Evolutionary conservation across 64 coral and sea anemone genomes (phyloP), one percentile per base, ranked within the genome.

Genomic region (Trachythela sp.): DNA sequence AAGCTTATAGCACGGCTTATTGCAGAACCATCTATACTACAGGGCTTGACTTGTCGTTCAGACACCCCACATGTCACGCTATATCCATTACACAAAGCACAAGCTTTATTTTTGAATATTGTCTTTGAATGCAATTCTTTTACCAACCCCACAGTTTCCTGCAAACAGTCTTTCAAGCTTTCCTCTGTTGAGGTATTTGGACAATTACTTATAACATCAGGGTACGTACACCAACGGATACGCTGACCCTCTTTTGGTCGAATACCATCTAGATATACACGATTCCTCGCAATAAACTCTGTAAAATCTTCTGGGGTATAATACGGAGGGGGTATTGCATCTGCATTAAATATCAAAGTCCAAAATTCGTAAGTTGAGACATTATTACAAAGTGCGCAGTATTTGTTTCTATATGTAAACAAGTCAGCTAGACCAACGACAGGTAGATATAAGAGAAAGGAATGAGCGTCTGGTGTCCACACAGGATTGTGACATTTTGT

Each of bases 1-100:
- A 80, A 80, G 20, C 33, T 80, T 80, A 80, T 80, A 4, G 75
- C 75, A 37, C 75, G 75, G 37, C 75, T 80, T 4, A 80, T 80
- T 80, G 75, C 31, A 80, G 75, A 39, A 35, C 13, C 9, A 2
- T 36, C 75, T 10, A 80, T 30, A 29, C 8, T 1, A 36, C 75
- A 30, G 10, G 26, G 36, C 13, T 80, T 30, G 75, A 30, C 34
- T 4, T 80, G 9, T 15, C 10, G 0, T 80, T 2, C 37, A 29
- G 2, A 0, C 2, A 80, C 75, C 13, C 75, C 75, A 80, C 75
- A 80, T 80, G 75, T 0, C 15, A 39, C 26, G 31, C 37, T 30
- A 80, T 37, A 15, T 13, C 37, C 37, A 39, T 80, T 80, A 39
- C 75, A 80, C 33, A 0, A 1, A 29, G 75, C 75, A 80, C 75